Base-by-base conservation (phyloP, 2,888 invertebrate genomes). In the Nycteola revayana region DNA sequence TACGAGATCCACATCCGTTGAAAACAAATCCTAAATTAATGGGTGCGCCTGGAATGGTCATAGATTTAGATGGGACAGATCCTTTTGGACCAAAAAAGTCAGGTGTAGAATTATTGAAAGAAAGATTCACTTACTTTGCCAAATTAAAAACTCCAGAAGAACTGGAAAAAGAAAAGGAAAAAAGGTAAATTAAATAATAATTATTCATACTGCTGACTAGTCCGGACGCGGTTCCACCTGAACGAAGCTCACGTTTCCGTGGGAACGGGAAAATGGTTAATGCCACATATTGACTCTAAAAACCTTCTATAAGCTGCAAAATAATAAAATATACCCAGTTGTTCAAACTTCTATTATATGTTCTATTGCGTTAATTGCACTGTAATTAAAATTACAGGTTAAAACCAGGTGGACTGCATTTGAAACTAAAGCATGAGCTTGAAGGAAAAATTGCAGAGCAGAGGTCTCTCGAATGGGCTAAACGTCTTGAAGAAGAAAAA, bases 81-180 rank as follows among this genome's bases (percentile, higher is more conserved):
- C 40, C 63, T 17, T 35, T 29, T 7, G 42, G 41, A 1, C 49
- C 72, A 46, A 78, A 64, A 42, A 79, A 85, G 42, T 63, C 90
- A 25, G 94, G 93, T 6, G 84, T 95, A 4, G 90, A 92, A 43
- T 81, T 91, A 35, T 84, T 96, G 18, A 92, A 94, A 69, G 90
- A 94, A 51, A 89, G 95, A 45, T 94, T 95, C 66, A 81, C 92
- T 21, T 92, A 92, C 62, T 95, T 95, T 56, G 85, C 92, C 0
- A 86, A 89, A 24, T 58, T 83, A 0, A 90, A 90, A 38, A 90
- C 90, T 17, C 74, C 81, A 1, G 85, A 83, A 32, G 85, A 91
- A 70, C 59, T 79, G 45, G 79, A 91, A 71, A 75, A 90, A 59
- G 83, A 90, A 63, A 78, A 91, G 48, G 84, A 92, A 66, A 74